Evolutionary conservation across 92 coral and sea anemone species (phyloP).

Genomic region (Umimayanthus chanpuru): DNA sequence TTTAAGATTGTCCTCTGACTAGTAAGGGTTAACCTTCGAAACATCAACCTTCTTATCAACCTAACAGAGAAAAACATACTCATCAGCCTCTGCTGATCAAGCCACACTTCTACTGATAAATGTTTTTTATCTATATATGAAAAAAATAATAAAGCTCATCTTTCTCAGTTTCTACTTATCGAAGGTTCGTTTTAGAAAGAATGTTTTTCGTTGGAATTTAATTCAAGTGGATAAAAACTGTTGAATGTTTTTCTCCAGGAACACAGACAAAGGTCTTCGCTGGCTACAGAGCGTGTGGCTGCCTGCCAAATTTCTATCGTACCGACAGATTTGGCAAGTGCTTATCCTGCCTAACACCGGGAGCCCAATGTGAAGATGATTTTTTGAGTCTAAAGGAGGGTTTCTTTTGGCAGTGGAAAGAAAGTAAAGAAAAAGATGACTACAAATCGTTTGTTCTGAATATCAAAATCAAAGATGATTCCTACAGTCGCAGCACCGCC

Average conservation of each 20-base stretch:
- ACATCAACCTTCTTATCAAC: background rate
- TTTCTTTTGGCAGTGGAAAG: background rate
- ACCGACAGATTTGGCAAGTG: slow-evolving; percentile 4
- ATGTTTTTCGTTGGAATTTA: background rate
- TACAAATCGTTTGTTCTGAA: too few relatives aligned
- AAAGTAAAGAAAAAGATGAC: too few relatives aligned
- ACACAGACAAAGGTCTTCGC: slow-evolving; percentile 4
- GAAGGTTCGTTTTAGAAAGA: background rate
- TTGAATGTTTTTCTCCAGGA: background rate
- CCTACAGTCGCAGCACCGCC: too few relatives aligned
- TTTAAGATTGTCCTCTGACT: too few relatives aligned
- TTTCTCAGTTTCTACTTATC: background rate
- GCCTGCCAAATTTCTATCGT: background rate
- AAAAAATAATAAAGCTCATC: background rate
- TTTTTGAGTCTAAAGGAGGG: background rate
- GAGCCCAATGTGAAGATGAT: background rate
- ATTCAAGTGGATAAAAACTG: background rate
- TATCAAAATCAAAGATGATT: too few relatives aligned
- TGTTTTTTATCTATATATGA: background rate
- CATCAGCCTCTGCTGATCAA: background rate
- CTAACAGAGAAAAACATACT: background rate
- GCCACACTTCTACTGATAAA: background rate
- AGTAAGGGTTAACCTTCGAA: background rate
- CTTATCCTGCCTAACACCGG: background rate
- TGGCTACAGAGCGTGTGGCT: background rate